phyloP scores from a whole-genome alignment of 2,113 vertebrate genomes.

The Brienomyrus longianalis region DNA sequence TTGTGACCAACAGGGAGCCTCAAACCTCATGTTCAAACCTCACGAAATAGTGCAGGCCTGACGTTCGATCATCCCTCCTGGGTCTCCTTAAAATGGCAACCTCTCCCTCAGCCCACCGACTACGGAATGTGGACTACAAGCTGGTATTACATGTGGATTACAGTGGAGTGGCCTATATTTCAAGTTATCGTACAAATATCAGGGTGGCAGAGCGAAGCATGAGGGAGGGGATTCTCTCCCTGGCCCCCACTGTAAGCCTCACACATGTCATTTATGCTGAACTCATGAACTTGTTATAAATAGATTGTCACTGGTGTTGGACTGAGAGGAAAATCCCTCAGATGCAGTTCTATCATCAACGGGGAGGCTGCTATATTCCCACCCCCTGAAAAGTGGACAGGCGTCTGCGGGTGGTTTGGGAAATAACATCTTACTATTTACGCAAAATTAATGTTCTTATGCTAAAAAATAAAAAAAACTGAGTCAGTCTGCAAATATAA shows the following conservation, averaged over 20 bases:
- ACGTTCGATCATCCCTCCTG: background rate
- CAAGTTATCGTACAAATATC: background rate
- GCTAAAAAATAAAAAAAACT: background rate
- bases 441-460: background rate
- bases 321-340: background rate
- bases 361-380: background rate
- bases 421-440: background rate
- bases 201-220: background rate
- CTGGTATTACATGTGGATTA: slow-evolving; percentile 1
- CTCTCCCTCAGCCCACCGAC: background rate
- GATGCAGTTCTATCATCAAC: background rate
- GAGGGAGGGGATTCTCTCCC: background rate
- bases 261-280: slow-evolving; percentile 24
- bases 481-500: background rate
- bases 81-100: background rate
- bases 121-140: background rate
- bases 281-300: slow-evolving; percentile 6
- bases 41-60: background rate
- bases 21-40: too few relatives aligned
- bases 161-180: background rate
- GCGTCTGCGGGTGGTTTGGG: background rate
- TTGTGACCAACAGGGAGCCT: background rate
- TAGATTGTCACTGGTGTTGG: slow-evolving; percentile 13
- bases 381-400: background rate
- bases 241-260: background rate